Conservation (phyloP, 2,113 vertebrate species). For the Maccullochella peelii region DNA sequence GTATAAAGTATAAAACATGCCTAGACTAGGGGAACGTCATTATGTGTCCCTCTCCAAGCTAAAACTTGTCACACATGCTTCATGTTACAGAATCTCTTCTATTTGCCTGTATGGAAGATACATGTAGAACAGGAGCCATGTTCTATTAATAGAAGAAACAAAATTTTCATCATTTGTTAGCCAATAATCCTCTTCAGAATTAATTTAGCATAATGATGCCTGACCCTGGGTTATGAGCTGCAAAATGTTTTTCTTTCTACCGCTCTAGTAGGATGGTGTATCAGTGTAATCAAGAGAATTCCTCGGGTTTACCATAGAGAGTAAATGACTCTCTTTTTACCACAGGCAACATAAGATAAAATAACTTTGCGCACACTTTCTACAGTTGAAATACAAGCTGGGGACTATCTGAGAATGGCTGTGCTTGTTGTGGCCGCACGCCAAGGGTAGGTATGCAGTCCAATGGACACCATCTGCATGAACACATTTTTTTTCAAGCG, state of each 20-base stretch:
- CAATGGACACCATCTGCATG: constrained; percentile 87
- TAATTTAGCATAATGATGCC: constrained; percentile 39
- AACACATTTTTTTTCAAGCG: constrained; percentile 76
- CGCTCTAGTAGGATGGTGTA: constrained; percentile 36
- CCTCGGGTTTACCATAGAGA: constrained; percentile 57
- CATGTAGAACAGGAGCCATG: constrained; percentile 25
- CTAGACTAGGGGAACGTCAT: constrained; percentile 49
- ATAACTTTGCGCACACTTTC: constrained; percentile 78
- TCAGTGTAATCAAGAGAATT: constrained; percentile 71
- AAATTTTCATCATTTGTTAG: not conserved
- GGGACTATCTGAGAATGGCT: constrained; percentile 83
- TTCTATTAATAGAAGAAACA: not conserved
- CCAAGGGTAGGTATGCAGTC: constrained; percentile 85
- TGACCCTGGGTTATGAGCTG: constrained; percentile 34
- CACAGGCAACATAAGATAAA: constrained; percentile 77
- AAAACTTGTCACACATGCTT: constrained; percentile 61
- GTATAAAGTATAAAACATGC: constrained; percentile 55
- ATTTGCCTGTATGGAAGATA: constrained; percentile 10
- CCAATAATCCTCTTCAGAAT: constrained; percentile 27
- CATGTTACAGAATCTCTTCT: constrained; percentile 48
- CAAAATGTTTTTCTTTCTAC: constrained; percentile 50
- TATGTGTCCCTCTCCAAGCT: constrained; percentile 54
- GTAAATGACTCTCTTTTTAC: constrained; percentile 74
- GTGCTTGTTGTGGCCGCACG: constrained; percentile 82
- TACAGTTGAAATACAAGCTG: constrained; percentile 80